Evolutionary conservation across 2,888 invertebrate species (phyloP).

Genomic region (Mythimna pallens): DNA sequence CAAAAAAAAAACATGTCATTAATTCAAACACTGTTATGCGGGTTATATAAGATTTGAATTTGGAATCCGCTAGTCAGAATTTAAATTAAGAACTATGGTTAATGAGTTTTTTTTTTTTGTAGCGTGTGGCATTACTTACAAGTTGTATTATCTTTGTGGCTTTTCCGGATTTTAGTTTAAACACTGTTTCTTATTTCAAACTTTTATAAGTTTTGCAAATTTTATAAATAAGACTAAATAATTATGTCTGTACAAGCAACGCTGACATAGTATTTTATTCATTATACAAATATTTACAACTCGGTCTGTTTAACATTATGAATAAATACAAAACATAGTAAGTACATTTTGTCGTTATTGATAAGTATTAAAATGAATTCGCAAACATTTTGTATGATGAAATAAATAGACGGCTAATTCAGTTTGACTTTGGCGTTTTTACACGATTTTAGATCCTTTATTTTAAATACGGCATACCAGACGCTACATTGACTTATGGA

Average conservation of each 20-base stretch:
- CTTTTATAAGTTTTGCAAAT: too few relatives aligned
- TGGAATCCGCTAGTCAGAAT: too few relatives aligned
- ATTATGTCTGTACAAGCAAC: conserved; percentile 27
- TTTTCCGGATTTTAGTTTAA: too few relatives aligned
- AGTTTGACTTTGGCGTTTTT: conserved; percentile 20
- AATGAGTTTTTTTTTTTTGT: too few relatives aligned
- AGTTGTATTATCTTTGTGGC: too few relatives aligned
- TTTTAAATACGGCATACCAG: conserved; percentile 17
- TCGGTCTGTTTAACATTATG: conserved; percentile 29
- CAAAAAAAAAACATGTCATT: too few relatives aligned
- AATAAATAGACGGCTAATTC: conserved; percentile 4
- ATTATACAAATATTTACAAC: conserved; percentile 56
- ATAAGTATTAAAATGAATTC: conserved; percentile 15
- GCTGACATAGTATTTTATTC: conserved; percentile 26
- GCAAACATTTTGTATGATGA: conserved; percentile 16
- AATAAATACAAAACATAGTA: conserved; percentile 53
- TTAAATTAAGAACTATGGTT: too few relatives aligned
- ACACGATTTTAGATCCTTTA: conserved; percentile 18
- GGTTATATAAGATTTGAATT: too few relatives aligned
- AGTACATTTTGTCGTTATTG: conserved; percentile 47
- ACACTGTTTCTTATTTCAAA: too few relatives aligned
- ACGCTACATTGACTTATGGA: conserved; percentile 31
- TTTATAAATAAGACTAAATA: neutral
- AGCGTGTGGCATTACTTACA: too few relatives aligned
- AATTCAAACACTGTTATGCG: too few relatives aligned